Evolutionary conservation across 2,888 invertebrate genomes (phyloP).

Genomic region (Tridacna crocea): DNA sequence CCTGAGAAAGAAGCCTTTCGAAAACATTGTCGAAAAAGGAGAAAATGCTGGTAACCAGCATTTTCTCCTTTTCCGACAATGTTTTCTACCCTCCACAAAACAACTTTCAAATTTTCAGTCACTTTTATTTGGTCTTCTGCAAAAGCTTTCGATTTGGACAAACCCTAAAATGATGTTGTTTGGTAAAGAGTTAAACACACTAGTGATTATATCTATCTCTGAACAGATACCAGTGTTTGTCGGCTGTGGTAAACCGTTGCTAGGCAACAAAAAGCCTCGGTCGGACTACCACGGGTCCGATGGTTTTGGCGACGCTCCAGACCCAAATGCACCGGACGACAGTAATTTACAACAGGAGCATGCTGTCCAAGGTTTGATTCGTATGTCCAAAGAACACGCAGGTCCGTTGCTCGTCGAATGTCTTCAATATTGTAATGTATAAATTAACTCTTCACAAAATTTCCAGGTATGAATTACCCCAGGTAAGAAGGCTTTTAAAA

Average conservation of each 20-base stretch:
- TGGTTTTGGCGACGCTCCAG: conserved; percentile 89
- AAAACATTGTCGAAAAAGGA: too few relatives aligned
- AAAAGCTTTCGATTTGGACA: too few relatives aligned
- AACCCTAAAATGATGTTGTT: too few relatives aligned
- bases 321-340: conserved; percentile 79
- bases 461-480: too few relatives aligned
- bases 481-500: neutral
- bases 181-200: too few relatives aligned
- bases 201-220: neutral
- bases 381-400: conserved; percentile 86
- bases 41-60: too few relatives aligned
- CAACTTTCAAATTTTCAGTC: too few relatives aligned
- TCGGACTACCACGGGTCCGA: conserved; percentile 88
- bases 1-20: too few relatives aligned
- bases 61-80: too few relatives aligned
- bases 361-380: conserved; percentile 87
- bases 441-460: neutral
- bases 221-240: conserved; percentile 85
- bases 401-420: conserved; percentile 69
- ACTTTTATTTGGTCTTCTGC: too few relatives aligned
- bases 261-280: conserved; percentile 50
- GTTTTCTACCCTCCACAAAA: too few relatives aligned
- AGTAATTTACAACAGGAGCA: conserved; percentile 85
- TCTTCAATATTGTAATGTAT: neutral
- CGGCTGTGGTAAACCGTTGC: conserved; percentile 81